phyloP scores from a whole-genome alignment of 2,113 vertebrate genomes.

The Pelobates fuscus region DNA sequence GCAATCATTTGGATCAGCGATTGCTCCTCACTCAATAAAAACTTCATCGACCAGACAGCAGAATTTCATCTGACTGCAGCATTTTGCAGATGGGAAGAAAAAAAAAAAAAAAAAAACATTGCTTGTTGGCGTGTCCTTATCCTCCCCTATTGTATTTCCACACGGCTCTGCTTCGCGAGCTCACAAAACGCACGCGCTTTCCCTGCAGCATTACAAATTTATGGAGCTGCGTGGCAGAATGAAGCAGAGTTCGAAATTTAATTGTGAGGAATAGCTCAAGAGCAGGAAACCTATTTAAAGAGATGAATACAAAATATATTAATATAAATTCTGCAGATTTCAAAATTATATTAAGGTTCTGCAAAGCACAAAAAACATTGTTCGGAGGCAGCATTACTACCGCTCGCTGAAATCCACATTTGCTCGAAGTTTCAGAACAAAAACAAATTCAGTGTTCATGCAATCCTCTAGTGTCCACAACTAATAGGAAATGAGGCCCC shows the following conservation, averaged over 20 bases:
- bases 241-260: background rate
- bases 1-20: background rate
- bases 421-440: too few relatives aligned
- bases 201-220: background rate
- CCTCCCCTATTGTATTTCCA: background rate
- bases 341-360: too few relatives aligned
- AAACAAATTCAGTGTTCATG: too few relatives aligned
- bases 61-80: constrained; percentile 55
- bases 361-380: too few relatives aligned
- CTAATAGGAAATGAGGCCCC: too few relatives aligned
- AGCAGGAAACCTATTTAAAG: background rate
- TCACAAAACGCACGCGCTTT: too few relatives aligned
- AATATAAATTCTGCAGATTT: too few relatives aligned
- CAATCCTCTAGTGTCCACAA: too few relatives aligned
- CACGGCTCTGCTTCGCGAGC: background rate
- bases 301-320: too few relatives aligned
- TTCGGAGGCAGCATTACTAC: too few relatives aligned
- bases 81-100: constrained; percentile 48
- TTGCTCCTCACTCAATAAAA: constrained; percentile 42
- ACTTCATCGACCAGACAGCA: constrained; percentile 39
- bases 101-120: constrained; percentile 18
- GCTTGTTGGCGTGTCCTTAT: background rate
- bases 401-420: too few relatives aligned
- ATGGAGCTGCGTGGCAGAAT: background rate
- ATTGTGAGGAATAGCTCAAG: background rate